phyloP scores from a whole-genome alignment of 2,888 invertebrate species.

The Ectemnius cavifrons region DNA sequence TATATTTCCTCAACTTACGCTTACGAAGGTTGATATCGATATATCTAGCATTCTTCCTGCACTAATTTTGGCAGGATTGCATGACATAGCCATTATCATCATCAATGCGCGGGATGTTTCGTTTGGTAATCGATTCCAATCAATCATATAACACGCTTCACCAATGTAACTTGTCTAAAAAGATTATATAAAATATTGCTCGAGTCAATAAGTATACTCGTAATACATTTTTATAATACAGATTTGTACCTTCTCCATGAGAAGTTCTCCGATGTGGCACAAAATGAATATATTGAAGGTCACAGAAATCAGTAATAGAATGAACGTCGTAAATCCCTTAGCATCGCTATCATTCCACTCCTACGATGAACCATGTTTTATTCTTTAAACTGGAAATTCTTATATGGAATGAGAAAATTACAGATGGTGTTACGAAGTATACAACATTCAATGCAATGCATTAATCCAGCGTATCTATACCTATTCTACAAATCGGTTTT shows the following conservation, averaged over 20 bases:
- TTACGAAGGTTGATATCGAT: conserved; percentile 62
- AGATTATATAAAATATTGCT: neutral
- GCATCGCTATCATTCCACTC: conserved; percentile 39
- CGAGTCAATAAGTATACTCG: neutral
- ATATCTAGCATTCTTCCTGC: conserved; percentile 59
- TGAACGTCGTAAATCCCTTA: conserved; percentile 28
- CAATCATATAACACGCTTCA: conserved; percentile 50
- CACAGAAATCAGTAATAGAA: conserved; percentile 31
- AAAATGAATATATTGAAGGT: conserved; percentile 47
- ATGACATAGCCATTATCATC: conserved; percentile 62
- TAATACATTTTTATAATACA: neutral
- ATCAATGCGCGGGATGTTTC: conserved; percentile 53
- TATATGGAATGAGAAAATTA: neutral
- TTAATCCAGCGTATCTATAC: no score
- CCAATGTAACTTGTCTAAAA: conserved; percentile 51
- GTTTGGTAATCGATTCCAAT: conserved; percentile 57
- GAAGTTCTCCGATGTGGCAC: conserved; percentile 49
- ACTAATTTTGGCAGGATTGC: conserved; percentile 62
- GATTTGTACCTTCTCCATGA: conserved; percentile 9
- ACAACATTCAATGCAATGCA: no score
- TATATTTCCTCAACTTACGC: conserved; percentile 23
- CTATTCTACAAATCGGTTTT: no score
- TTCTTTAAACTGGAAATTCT: no score
- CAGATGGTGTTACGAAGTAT: no score
- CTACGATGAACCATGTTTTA: conserved; percentile 17